Base-by-base conservation (phyloP, 2,113 vertebrate species). In the Mixornis gularis region DNA sequence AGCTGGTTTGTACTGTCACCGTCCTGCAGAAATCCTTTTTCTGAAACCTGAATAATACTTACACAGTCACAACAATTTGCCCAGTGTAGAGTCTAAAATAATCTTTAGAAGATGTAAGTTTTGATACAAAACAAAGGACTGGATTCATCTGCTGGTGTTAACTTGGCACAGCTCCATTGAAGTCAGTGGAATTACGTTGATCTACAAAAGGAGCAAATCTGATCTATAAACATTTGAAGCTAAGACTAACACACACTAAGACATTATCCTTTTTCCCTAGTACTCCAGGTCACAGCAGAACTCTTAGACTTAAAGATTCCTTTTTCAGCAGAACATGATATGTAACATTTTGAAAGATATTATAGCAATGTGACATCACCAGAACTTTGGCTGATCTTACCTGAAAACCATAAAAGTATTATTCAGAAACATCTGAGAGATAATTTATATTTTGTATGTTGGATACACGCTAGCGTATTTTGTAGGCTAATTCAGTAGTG, bases 401-500 rank as follows among this genome's bases (percentile, higher is more conserved):
- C 46, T 79, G 59, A 68, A 91, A 85, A 79, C 34, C 21, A 32
- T 43, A 48, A 89, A 78, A 73, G 38, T 60, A 40, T 41, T 87
- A 52, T 17, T 92, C 36, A 85, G 76, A 72, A 81, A 62, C n/a
- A 71, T 66, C 40, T 82, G 55, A 77, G 24, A 65, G 32, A 44
- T 69, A 27, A 82, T 95, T 79, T 77, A 21, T 55, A 60, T 71
- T 52, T 79, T 43, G 17, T n/a, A 4, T 43, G 9, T 90, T 92
- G 36, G 27, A 51, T 79, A 73, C 36, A 49, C 0, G 13, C 44
- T 66, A 82, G 38, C 70, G 15, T 40, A 44, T 63, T 96, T 94
- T 93, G 38, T 59, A 91, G 78, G 70, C 55, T 92, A 91, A 89
- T 87, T 93, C 81, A 69, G 36, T 76, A 76, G 46, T 58, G 58